These are phyloP conservation scores for Apocrypta bakeri DNA, from an alignment of 1,140 invertebrate genomes.

Conservation along the genomic window DNA sequence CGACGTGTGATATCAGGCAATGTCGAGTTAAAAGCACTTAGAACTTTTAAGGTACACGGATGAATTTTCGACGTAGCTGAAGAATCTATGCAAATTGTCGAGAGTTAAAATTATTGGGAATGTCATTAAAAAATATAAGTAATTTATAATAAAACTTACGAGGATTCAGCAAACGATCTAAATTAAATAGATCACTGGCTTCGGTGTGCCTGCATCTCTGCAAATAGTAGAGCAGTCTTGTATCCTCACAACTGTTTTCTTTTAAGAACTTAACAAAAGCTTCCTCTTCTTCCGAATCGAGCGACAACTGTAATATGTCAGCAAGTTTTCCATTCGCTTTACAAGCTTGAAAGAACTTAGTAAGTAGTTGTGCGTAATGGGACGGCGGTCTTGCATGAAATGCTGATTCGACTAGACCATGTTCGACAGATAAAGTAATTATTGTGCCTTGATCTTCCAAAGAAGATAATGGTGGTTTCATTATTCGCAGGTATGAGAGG, in stretches of 20 bases:
- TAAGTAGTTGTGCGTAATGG: conserved; percentile 64
- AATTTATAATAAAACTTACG: conserved; percentile 7
- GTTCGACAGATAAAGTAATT: conserved; percentile 76
- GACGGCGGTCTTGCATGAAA: conserved; percentile 75
- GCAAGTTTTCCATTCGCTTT: conserved; percentile 73
- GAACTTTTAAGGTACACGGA: conserved; percentile 56
- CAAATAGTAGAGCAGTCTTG: conserved; percentile 67
- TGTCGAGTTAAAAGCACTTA: conserved; percentile 66
- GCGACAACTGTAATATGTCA: conserved; percentile 75
- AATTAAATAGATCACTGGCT: conserved; percentile 66
- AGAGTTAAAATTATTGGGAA: neutral
- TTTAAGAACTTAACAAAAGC: conserved; percentile 75
- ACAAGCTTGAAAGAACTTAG: conserved; percentile 69
- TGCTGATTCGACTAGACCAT: conserved; percentile 77
- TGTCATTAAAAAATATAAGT: neutral
- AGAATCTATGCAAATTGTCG: neutral
- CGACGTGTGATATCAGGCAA: conserved; percentile 65
- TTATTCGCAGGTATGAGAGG: conserved; percentile 74
- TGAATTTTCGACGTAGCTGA: conserved; percentile 30
- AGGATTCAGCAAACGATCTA: conserved; percentile 9
- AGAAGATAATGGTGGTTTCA: conserved; percentile 73
- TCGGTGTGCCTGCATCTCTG: conserved; percentile 71
- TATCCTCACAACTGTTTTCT: conserved; percentile 64
- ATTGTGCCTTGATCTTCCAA: conserved; percentile 72
- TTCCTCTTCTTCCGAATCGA: conserved; percentile 76